Evolutionary conservation across 2,113 vertebrate species (phyloP).

Genomic region (Condylura cristata): DNA sequence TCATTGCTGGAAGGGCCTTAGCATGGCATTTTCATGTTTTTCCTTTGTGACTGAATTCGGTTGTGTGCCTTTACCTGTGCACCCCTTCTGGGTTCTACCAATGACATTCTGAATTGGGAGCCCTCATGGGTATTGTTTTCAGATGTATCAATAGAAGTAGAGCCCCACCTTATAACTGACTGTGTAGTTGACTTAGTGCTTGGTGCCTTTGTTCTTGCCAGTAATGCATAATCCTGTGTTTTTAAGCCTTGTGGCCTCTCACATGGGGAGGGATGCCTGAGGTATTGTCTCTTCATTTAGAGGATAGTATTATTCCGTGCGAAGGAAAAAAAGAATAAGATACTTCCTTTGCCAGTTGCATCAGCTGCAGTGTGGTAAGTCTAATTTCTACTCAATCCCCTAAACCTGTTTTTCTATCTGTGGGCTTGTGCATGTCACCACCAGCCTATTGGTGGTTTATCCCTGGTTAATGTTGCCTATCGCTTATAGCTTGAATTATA

Average conservation of each 20-base stretch:
- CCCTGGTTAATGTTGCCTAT: neutral
- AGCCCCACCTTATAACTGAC: neutral
- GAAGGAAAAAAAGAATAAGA: neutral
- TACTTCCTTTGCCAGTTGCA: neutral
- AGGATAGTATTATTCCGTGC: neutral
- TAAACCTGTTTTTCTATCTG: neutral
- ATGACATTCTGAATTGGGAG: neutral
- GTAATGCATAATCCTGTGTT: neutral
- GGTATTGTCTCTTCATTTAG: neutral
- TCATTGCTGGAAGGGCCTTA: neutral
- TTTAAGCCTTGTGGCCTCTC: neutral
- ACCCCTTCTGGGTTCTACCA: neutral
- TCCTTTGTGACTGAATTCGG: neutral
- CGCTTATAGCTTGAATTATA: neutral
- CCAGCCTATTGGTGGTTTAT: neutral
- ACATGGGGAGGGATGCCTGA: rapidly evolving
- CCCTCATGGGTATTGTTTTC: neutral
- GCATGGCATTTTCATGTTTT: neutral
- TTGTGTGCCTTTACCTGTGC: too few relatives aligned
- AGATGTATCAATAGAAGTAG: too few relatives aligned
- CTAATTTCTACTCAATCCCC: neutral
- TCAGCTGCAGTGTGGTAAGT: neutral
- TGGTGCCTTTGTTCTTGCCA: neutral
- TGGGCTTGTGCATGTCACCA: neutral
- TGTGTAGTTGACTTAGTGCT: neutral